These are phyloP conservation scores for Drosophila takahashii DNA, from an alignment of 1,140 invertebrate genomes.

Conservation along the genomic window DNA sequence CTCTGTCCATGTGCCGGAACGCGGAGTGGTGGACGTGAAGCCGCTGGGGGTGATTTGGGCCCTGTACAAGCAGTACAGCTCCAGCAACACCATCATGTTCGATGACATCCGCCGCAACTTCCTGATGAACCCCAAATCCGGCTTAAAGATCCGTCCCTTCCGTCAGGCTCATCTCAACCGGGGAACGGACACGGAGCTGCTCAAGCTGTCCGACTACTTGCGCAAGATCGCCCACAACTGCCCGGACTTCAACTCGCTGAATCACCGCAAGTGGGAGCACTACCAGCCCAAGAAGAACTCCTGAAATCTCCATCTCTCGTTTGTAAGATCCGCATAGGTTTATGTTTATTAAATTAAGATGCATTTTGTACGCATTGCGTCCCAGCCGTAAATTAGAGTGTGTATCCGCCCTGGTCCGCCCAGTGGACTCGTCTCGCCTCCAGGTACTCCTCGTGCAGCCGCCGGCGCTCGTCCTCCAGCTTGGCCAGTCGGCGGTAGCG, in stretches of 20 bases:
- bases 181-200: conserved; percentile 92
- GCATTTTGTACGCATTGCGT: conserved; percentile 52
- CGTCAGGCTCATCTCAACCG: conserved; percentile 95
- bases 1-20: conserved; percentile 90
- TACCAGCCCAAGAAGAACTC: conserved; percentile 87
- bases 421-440: conserved; percentile 79
- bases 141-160: conserved; percentile 95
- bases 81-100: conserved; percentile 99
- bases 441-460: conserved; percentile 75
- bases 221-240: conserved; percentile 92
- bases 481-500: conserved; percentile 76
- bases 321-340: conserved; percentile 61
- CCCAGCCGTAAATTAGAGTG: conserved; percentile 52
- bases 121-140: conserved; percentile 98
- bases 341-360: conserved; percentile 78
- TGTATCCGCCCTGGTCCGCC: conserved; percentile 82
- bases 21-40: conserved; percentile 92
- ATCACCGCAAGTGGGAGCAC: conserved; percentile 97
- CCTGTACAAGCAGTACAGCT: conserved; percentile 94
- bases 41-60: conserved; percentile 99
- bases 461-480: conserved; percentile 75
- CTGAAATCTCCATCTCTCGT: conserved; percentile 23
- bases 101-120: conserved; percentile 99
- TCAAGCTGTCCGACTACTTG: conserved; percentile 94
- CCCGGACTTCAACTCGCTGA: conserved; percentile 93